Conservation (phyloP, 2,888 invertebrate genomes). For the Schizaphis graminum region DNA sequence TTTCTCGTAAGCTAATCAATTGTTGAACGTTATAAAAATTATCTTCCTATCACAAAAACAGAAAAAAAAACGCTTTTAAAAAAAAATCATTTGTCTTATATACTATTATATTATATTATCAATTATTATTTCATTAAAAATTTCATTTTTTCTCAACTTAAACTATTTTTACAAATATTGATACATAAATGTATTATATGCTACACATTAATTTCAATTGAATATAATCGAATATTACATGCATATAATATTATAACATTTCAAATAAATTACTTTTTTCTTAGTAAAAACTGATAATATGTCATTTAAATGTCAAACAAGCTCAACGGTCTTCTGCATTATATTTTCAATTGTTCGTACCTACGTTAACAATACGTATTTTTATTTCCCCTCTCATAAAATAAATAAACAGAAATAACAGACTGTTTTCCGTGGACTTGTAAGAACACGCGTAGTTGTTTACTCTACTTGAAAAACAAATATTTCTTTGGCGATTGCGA, state of each 20-base stretch:
- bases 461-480: slow-evolving; percentile 24
- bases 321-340: not conserved
- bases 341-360: slow-evolving; percentile 27
- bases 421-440: slow-evolving; percentile 33
- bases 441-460: slow-evolving; percentile 31
- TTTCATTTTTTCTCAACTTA: not conserved
- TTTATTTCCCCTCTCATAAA: not conserved
- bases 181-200: not conserved
- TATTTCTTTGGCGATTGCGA: slow-evolving; percentile 45
- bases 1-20: not conserved
- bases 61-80: not conserved
- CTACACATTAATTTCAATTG: not conserved
- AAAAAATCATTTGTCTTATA: not conserved
- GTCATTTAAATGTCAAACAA: slow-evolving; percentile 1
- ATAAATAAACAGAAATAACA: slow-evolving; percentile 36
- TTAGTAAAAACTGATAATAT: not conserved
- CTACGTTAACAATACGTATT: slow-evolving; percentile 27
- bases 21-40: not conserved
- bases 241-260: not conserved
- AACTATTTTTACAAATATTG: not conserved
- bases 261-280: not conserved
- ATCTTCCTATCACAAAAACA: not conserved
- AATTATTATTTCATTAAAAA: not conserved
- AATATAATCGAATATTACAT: not conserved
- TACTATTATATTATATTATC: not conserved